Base-by-base conservation (phyloP, 2,797 vertebrate species). In the Channallabes apus region DNA sequence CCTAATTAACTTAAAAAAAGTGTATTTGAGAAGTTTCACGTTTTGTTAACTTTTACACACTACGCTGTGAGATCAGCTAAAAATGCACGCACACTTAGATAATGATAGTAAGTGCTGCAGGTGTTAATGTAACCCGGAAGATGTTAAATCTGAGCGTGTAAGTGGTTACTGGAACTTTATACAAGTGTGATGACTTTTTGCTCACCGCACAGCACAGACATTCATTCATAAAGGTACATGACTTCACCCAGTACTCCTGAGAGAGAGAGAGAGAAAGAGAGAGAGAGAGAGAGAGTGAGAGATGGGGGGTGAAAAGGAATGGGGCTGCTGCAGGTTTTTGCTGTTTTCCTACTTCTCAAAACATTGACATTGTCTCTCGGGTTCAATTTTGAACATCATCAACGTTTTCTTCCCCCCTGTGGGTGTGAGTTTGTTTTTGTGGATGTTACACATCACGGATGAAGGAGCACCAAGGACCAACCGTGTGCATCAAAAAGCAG, bases 171-270 rank as follows among this genome's bases (percentile, higher is more conserved):
- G 41, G 20, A n/a, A 59, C 65, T 71, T 59, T 54, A 82, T 71
- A 82, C 59, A 82, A 59, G 80, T 38, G 58, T n/a, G 29, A 68
- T 69, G 67, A 68, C 64, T 82, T 54, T 18, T 32, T 81, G n/a
- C 62, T 65, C 17, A 51, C 24, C 22, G 29, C 54, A 58, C 27
- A 59, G 51, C 51, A 56, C 67, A 71, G 18, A n/a, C 81, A 80
- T 83, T 79, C 71, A 71, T 88, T 85, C 86, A 87, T 80, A 17
- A 83, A 73, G 69, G 71, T 83, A n/a, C 14, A 73, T 75, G 82
- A 83, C 71, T 83, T 75, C 71, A 73, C 46, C 80, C 71, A 62
- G 58, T 51, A 75, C 14, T 73, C 32, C 29, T 22, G 54, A 38
- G 18, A 24, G 29, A 38, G 76, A 61, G 29, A 61, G 76, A 35